Evolutionary conservation across 2,797 vertebrate species (phyloP).

Genomic region (Channa striata): DNA sequence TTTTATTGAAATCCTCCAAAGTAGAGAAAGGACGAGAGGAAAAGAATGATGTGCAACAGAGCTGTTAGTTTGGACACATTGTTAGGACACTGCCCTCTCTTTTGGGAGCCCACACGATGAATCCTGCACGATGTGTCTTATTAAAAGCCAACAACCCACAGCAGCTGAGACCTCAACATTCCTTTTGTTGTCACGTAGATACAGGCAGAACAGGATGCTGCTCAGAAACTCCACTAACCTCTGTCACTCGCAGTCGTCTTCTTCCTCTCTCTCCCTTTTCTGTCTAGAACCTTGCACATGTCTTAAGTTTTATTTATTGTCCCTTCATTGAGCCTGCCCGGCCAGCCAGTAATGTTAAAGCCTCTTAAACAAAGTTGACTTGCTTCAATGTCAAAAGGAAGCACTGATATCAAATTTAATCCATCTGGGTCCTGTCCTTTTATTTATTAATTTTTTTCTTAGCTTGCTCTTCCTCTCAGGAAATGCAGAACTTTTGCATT

Average conservation of each 20-base stretch:
- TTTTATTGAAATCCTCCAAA: constrained; percentile 30
- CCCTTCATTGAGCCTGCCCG: constrained; percentile 33
- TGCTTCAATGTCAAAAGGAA: constrained; percentile 37
- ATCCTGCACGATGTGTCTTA: constrained; percentile 76
- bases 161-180: constrained; percentile 77
- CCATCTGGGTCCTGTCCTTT: neutral
- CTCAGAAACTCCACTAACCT: constrained; percentile 65
- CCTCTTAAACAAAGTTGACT: constrained; percentile 43
- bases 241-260: constrained; percentile 42
- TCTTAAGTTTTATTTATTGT: constrained; percentile 40
- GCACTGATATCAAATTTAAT: constrained; percentile 22
- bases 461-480: neutral
- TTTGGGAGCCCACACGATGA: constrained; percentile 49
- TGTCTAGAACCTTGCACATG: constrained; percentile 38
- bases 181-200: constrained; percentile 69
- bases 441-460: neutral
- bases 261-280: constrained; percentile 22
- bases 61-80: constrained; percentile 49
- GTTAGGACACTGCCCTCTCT: constrained; percentile 43
- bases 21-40: neutral
- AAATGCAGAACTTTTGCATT: constrained; percentile 5
- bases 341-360: constrained; percentile 12
- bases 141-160: constrained; percentile 73
- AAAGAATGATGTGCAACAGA: constrained; percentile 19
- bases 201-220: constrained; percentile 57